Base-by-base conservation (phyloP, 2,113 vertebrate genomes). In the Apeltes quadracus region DNA sequence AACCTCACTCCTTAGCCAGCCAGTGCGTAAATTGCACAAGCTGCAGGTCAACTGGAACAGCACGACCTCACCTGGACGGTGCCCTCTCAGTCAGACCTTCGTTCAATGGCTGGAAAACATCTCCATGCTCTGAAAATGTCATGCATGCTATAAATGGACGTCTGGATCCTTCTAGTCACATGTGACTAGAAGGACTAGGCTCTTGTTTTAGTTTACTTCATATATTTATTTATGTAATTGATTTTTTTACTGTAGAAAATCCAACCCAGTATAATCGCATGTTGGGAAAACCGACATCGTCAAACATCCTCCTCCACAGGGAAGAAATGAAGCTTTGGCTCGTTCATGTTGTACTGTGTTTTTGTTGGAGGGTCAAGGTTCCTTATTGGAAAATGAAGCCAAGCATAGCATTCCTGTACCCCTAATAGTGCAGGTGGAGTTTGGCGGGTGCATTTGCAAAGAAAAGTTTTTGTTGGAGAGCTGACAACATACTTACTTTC, bases 31-130 rank as follows among this genome's bases (percentile, higher is more conserved):
- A 54, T 75, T 69, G 57, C 44, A 63, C 5, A 54, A 43, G 76
- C 39, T 61, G 53, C 75, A 72, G 79, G 61, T 74, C 81, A 81
- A 78, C 68, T 75, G 77, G 58, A 71, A 32, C 75, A 63, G 54
- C 15, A 59, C 29, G 58, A 68, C 56, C 46, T 75, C 20, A 22
- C 38, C 63, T 48, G 69, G 54, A 61, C 48, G 51, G 57, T 61
- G 44, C 58, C 58, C 18, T 41, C 80, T 62, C 68, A 77, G 27
- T 67, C 29, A 67, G n/a, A 63, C 39, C 63, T 69, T 20, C 18
- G 76, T 53, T n/a, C 22, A 56, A 23, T 62, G 38, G 58, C 59
- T 16, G 11, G 29, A 13, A 6, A 29, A 56, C 38, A 39, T 5
- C 25, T 67, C 10, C 5, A 38, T 65, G 20, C 46, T 46, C 32